A percentile compares a stretch with the other conserved stretches of the same genome.
phyloP scores from a whole-genome alignment of 2,888 invertebrate genomes.

The Hartigia nigra region DNA sequence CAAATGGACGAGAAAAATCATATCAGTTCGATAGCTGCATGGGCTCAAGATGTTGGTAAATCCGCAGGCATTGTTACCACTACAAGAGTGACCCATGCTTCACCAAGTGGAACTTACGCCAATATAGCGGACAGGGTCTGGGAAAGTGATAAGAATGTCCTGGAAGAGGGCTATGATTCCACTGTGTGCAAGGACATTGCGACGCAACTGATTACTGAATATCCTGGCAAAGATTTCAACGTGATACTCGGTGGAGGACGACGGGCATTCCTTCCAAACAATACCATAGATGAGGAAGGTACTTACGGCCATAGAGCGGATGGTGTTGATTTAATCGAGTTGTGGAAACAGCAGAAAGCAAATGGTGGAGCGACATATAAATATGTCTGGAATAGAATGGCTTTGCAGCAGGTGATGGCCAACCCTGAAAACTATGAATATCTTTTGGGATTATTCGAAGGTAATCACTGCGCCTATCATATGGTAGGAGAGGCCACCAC shows the following conservation, averaged over 20 bases:
- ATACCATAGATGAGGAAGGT: conserved; percentile 68
- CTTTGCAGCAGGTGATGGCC: conserved; percentile 62
- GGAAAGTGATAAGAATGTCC: conserved; percentile 74
- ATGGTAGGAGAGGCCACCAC: conserved; percentile 56
- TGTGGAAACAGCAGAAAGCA: conserved; percentile 73
- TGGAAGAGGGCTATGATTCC: conserved; percentile 66
- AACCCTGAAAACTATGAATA: conserved; percentile 57
- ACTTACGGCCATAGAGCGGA: conserved; percentile 72
- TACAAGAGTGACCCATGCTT: conserved; percentile 83
- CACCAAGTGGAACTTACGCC: conserved; percentile 80
- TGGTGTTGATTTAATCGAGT: conserved; percentile 73
- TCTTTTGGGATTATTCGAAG: conserved; percentile 67
- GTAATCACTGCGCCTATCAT: conserved; percentile 68
- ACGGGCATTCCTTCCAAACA: conserved; percentile 73
- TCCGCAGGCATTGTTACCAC: conserved; percentile 80
- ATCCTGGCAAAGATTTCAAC: conserved; percentile 77
- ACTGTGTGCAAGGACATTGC: conserved; percentile 79
- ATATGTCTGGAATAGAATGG: conserved; percentile 68
- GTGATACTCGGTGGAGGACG: conserved; percentile 84
- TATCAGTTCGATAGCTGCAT: conserved; percentile 76
- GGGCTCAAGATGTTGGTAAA: conserved; percentile 75
- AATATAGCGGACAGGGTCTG: conserved; percentile 78
- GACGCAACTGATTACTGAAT: conserved; percentile 74
- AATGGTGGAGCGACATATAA: conserved; percentile 57
- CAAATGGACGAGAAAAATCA: conserved; percentile 70